Evolutionary conservation across 1,140 invertebrate species (phyloP).

Genomic region (Pseudomyrmex concolor): DNA sequence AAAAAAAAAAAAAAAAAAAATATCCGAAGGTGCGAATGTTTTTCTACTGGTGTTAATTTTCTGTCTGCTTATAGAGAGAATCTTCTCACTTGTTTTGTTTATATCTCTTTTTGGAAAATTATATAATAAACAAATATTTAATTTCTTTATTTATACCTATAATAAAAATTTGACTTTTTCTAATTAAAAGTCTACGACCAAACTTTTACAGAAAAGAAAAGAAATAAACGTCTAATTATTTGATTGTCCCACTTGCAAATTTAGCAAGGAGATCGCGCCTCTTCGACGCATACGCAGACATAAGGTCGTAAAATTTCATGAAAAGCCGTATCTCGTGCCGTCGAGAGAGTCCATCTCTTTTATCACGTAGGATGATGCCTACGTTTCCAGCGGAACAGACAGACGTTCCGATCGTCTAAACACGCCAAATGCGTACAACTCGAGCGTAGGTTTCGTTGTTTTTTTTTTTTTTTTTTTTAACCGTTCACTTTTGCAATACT

Average conservation of each 20-base stretch:
- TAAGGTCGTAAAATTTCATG: background rate
- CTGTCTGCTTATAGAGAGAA: background rate
- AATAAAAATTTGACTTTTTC: too few species aligned
- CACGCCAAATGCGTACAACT: constrained; percentile 13
- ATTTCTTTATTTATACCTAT: too few species aligned
- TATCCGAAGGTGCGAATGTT: constrained; percentile 53
- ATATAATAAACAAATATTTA: too few species aligned
- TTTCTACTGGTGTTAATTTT: constrained; percentile 61
- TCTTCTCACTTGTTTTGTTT: too few species aligned
- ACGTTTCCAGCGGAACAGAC: background rate
- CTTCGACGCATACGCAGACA: background rate
- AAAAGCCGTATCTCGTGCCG: background rate
- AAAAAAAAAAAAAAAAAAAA: too few species aligned
- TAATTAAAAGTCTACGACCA: too few species aligned
- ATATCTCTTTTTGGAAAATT: too few species aligned
- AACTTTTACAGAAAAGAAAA: too few species aligned
- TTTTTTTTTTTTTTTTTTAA: background rate
- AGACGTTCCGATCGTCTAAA: background rate
- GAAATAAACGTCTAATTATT: too few species aligned
- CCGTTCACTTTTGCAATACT: constrained; percentile 36
- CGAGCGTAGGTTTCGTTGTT: constrained; percentile 7
- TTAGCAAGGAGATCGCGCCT: too few species aligned
- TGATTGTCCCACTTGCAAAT: too few species aligned
- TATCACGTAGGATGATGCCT: constrained; percentile 17
- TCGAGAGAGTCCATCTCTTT: constrained; percentile 1